These are phyloP conservation scores for Pharmacophagus antenor DNA, from an alignment of 2,888 invertebrate species.

Conservation along the genomic window DNA sequence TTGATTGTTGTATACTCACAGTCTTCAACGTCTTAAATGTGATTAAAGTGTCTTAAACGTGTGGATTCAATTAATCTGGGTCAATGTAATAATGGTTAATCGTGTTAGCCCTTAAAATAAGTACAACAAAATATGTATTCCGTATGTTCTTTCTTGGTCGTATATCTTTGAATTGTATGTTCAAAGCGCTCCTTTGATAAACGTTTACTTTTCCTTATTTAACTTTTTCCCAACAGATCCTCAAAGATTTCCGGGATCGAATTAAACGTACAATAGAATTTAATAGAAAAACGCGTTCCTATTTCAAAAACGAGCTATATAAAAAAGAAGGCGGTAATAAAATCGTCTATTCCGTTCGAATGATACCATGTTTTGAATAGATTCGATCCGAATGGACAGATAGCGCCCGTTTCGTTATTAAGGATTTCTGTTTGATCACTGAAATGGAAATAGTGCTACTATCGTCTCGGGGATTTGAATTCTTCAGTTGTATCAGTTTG, in stretches of 20 bases:
- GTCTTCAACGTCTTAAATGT: too few relatives aligned
- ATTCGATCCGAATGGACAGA: constrained; percentile 26
- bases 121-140: too few relatives aligned
- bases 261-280: neutral
- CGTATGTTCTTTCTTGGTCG: neutral
- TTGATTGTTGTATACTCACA: too few relatives aligned
- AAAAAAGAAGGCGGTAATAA: constrained; percentile 16
- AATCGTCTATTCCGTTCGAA: constrained; percentile 20
- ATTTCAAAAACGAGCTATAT: neutral
- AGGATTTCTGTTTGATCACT: constrained; percentile 30
- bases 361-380: constrained; percentile 29
- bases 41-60: too few relatives aligned
- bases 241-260: neutral
- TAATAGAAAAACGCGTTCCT: constrained; percentile 3
- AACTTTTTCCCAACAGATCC: neutral
- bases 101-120: too few relatives aligned
- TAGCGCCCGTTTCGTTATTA: constrained; percentile 29
- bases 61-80: too few relatives aligned
- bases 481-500: constrained; percentile 19
- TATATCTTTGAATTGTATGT: too few relatives aligned
- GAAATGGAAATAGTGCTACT: constrained; percentile 26
- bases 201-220: neutral
- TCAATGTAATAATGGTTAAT: too few relatives aligned
- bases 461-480: constrained; percentile 28
- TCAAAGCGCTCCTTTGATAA: too few relatives aligned